Percentiles rank a stretch among this genome's conserved stretches.
phyloP scores from a whole-genome alignment of 1,140 invertebrate genomes.

The Brachionus manjavacas region DNA sequence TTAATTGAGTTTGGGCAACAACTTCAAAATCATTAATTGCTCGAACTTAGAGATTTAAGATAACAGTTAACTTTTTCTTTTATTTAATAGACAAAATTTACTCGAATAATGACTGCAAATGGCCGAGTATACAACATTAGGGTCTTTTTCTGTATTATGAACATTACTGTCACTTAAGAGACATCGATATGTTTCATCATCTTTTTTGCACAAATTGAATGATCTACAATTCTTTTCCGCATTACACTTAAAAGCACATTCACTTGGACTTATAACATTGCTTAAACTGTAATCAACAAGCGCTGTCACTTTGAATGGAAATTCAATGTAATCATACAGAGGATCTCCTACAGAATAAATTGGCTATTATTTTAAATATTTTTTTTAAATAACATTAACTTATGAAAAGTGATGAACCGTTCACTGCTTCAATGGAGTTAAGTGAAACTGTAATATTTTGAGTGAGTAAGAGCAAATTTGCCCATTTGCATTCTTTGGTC shows the following conservation, averaged over 20 bases:
- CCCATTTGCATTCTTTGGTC: conserved; percentile 20
- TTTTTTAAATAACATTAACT: background rate
- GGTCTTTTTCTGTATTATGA: conserved; percentile 30
- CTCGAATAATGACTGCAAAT: conserved; percentile 34
- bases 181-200: conserved; percentile 25
- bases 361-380: background rate
- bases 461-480: background rate
- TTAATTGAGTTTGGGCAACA: background rate
- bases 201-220: conserved; percentile 39
- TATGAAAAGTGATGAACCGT: background rate
- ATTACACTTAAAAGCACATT: conserved; percentile 39
- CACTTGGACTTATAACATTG: background rate
- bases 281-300: conserved; percentile 13
- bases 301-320: conserved; percentile 29
- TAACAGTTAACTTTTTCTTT: background rate
- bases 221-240: background rate
- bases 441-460: background rate
- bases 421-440: background rate
- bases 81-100: background rate
- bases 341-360: background rate
- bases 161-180: conserved; percentile 6
- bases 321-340: conserved; percentile 31
- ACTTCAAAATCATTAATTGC: conserved; percentile 29
- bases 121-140: conserved; percentile 13
- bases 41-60: background rate